A percentile compares a stretch with the other conserved stretches of the same genome.
These are phyloP conservation scores for Rhabdornis inornatus DNA, from an alignment of 2,113 vertebrate genomes.

Conservation along the genomic window DNA sequence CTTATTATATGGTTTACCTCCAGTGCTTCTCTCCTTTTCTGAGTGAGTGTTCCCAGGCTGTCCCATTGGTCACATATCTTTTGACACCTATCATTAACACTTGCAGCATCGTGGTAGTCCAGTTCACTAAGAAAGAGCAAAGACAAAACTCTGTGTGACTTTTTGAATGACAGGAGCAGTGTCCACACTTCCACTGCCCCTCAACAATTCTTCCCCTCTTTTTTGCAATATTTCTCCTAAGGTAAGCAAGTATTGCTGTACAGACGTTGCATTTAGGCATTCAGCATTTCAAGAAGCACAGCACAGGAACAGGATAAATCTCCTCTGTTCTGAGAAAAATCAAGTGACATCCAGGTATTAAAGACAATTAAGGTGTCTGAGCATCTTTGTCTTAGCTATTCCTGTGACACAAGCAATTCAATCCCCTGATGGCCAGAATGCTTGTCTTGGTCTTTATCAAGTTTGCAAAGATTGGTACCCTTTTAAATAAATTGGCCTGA, in stretches of 20 bases:
- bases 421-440: background rate
- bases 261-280: background rate
- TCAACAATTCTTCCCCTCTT: background rate
- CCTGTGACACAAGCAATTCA: background rate
- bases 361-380: background rate
- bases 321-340: background rate
- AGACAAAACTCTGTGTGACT: background rate
- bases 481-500: background rate
- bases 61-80: constrained; percentile 98
- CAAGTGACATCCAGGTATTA: background rate
- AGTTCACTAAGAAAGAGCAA: constrained; percentile 76
- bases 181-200: background rate
- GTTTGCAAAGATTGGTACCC: background rate
- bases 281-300: background rate
- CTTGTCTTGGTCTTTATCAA: background rate
- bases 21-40: constrained; percentile 91
- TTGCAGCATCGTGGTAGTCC: constrained; percentile 93
- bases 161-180: background rate
- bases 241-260: background rate
- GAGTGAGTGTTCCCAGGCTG: constrained; percentile 91
- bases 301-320: background rate
- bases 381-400: background rate
- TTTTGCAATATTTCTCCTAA: background rate
- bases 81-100: constrained; percentile 93
- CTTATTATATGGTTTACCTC: constrained; percentile 75